A percentile compares a stretch with the other conserved stretches of the same genome.
Evolutionary conservation across 2,888 invertebrate species (phyloP).

Genomic region (Smittia aterrima): DNA sequence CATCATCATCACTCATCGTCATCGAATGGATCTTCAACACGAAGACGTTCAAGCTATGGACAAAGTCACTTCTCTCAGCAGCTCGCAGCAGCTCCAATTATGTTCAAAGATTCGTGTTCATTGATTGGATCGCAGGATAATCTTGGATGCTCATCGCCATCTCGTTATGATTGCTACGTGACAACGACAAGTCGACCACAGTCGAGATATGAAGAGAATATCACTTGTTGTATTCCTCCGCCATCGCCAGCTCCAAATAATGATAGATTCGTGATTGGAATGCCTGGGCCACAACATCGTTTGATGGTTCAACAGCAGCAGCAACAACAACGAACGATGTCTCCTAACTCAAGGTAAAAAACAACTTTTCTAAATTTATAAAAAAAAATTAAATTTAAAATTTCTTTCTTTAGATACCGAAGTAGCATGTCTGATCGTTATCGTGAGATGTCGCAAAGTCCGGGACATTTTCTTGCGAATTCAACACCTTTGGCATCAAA

Average conservation of each 20-base stretch:
- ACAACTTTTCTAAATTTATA: conserved; percentile 43
- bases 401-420: conserved; percentile 32
- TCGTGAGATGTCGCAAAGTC: conserved; percentile 48
- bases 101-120: conserved; percentile 38
- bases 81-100: conserved; percentile 15
- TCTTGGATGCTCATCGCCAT: conserved; percentile 31
- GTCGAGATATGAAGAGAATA: conserved; percentile 48
- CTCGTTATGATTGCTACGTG: conserved; percentile 34
- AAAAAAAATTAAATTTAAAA: neutral
- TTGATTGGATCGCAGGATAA: conserved; percentile 33
- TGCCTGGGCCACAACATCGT: conserved; percentile 44
- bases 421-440: conserved; percentile 49
- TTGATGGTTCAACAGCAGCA: conserved; percentile 41
- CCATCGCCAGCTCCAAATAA: conserved; percentile 54
- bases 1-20: conserved; percentile 20
- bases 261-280: conserved; percentile 49
- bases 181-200: conserved; percentile 4
- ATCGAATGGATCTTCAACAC: neutral
- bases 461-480: conserved; percentile 48
- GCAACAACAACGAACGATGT: conserved; percentile 48
- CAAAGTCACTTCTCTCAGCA: conserved; percentile 32
- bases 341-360: conserved; percentile 49
- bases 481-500: conserved; percentile 48
- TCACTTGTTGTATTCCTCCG: conserved; percentile 51
- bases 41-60: conserved; percentile 19